Evolutionary conservation across 2,888 invertebrate genomes (phyloP), one percentile per base, ranked within the genome.

Genomic region (Trichogramma dendrolimi): DNA sequence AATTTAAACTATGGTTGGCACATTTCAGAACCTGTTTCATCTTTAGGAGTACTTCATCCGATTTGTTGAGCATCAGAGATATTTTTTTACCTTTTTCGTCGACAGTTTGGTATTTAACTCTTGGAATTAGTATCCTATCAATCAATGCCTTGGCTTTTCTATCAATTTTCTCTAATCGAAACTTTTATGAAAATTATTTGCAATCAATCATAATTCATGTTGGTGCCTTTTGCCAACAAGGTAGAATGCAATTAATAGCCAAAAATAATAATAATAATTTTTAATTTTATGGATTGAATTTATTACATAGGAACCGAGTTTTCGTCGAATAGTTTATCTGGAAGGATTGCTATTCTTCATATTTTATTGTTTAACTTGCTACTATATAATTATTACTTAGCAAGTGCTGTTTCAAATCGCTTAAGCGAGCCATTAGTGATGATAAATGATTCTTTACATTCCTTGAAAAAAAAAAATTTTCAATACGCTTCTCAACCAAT

Each of bases 371-470:
- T 75, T 55, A 72, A 74, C 46, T 69, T 76, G 59, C 62, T 77
- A 43, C 68, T 76, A 47, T 74, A 72, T 40, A 77, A 76, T 67
- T 77, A 76, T 63, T 77, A 77, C 53, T 71, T 74, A 5, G 76
- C 71, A 4, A 75, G 74, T 61, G 71, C 76, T 8, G 76, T 77
- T 4, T 76, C 77, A 1, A 73, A 73, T 6, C 71, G 76, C 52
- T 63, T 77, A 7, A 75, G 71, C 58, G 68, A 72, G 56, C 75
- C 76, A 4, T 66, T 74, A 4, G 71, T 70, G 3, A 73, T 71
- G 67, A 74, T 76, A 68, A 75, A 77, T 52, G 76, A 77, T 67
- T 75, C 75, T 0, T 66, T 77, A 4, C 69, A 71, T 4, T 70
- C 73, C n/a, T 68, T 77, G 5, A 69, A 69, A 1, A 68, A 71